Evolutionary conservation across 1,140 invertebrate genomes (phyloP).

Genomic region (Hylaeus anthracinus): DNA sequence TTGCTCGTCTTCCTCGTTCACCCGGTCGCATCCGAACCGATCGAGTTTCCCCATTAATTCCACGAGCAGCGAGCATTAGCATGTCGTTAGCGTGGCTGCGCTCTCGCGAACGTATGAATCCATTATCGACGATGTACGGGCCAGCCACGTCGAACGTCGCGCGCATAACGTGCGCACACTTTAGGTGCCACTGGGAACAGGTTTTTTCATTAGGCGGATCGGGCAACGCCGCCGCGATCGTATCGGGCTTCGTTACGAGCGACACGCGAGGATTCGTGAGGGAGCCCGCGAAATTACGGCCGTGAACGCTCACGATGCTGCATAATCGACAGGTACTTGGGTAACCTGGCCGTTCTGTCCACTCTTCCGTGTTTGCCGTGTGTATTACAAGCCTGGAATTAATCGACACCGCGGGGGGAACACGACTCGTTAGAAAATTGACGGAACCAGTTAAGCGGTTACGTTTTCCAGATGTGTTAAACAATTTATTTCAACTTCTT

Average conservation of each 20-base stretch:
- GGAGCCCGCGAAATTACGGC: slow-evolving; percentile 39
- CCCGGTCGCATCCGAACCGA: slow-evolving; percentile 31
- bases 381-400: slow-evolving; percentile 19
- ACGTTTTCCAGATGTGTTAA: too few species aligned
- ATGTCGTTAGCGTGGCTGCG: slow-evolving; percentile 61
- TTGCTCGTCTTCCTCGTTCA: slow-evolving; percentile 30
- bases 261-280: slow-evolving; percentile 51
- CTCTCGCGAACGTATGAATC: slow-evolving; percentile 57
- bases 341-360: background rate
- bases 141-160: slow-evolving; percentile 12
- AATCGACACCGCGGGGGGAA: slow-evolving; percentile 6
- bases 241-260: slow-evolving; percentile 45
- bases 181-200: slow-evolving; percentile 54
- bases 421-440: background rate
- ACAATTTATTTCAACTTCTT: too few species aligned
- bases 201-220: slow-evolving; percentile 30
- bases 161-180: slow-evolving; percentile 39
- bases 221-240: slow-evolving; percentile 12
- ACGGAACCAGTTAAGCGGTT: too few species aligned
- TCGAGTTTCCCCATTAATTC: slow-evolving; percentile 64
- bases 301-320: slow-evolving; percentile 44
- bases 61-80: slow-evolving; percentile 61
- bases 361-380: slow-evolving; percentile 28
- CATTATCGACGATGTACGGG: slow-evolving; percentile 39
- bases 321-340: slow-evolving; percentile 37